Evolutionary conservation across 2,113 vertebrate genomes (phyloP).

Genomic region (Fulmarus glacialis): DNA sequence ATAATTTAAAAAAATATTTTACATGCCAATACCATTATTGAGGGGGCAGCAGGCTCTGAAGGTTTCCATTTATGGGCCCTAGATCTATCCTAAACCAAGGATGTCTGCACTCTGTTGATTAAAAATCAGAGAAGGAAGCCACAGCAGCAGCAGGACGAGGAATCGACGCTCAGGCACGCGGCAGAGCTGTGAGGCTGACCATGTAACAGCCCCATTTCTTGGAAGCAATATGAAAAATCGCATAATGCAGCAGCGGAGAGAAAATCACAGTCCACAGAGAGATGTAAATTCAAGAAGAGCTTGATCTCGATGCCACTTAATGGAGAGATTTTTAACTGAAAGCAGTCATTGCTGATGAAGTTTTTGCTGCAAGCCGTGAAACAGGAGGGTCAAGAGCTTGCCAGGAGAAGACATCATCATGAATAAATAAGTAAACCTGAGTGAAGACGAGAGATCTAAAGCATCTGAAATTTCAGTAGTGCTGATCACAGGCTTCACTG

Average conservation of each 20-base stretch:
- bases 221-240: not conserved
- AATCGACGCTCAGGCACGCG: not conserved
- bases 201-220: not conserved
- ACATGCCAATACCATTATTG: fast-evolving
- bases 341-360: not conserved
- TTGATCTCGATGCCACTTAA: not conserved
- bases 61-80: not conserved
- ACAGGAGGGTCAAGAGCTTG: not conserved
- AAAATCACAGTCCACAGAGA: not conserved
- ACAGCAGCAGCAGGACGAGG: not conserved
- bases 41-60: not conserved
- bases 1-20: not conserved
- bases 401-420: not conserved
- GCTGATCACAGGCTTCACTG: not conserved
- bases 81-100: not conserved
- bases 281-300: not conserved
- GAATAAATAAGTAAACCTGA: slow-evolving; percentile 1
- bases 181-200: not conserved
- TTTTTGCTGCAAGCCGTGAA: not conserved
- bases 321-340: not conserved
- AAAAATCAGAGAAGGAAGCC: not conserved
- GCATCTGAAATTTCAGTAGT: not conserved
- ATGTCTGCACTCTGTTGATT: not conserved
- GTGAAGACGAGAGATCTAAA: not conserved
- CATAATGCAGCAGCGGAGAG: not conserved